Evolutionary conservation across 2,113 vertebrate genomes (phyloP).

Genomic region (Cichladusa arquata): DNA sequence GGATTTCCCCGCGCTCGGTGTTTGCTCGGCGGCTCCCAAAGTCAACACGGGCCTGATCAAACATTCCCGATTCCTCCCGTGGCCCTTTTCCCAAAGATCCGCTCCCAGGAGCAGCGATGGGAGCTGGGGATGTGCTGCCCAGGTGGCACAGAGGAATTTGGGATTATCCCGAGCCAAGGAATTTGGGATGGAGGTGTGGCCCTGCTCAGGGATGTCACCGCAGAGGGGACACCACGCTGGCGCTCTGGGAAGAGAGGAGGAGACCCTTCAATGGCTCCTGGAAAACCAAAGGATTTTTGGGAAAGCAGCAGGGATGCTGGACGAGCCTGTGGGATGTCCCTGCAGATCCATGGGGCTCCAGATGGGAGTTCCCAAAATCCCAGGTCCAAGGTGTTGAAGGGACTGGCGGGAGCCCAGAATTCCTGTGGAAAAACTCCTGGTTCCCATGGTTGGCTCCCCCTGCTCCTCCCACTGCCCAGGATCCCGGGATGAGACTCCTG

Average conservation of each 20-base stretch:
- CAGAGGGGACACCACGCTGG: fast-evolving
- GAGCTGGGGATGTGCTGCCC: background rate
- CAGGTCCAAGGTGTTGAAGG: background rate
- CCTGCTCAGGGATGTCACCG: background rate
- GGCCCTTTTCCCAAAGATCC: background rate
- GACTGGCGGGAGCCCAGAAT: background rate
- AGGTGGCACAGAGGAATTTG: fast-evolving
- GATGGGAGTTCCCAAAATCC: background rate
- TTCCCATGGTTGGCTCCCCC: background rate
- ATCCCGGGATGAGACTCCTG: background rate
- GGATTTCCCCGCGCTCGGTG: background rate
- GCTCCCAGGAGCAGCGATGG: background rate
- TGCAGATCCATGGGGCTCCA: fast-evolving
- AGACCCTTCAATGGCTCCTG: background rate
- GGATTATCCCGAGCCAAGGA: background rate
- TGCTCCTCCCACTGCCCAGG: background rate
- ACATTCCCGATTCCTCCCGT: background rate
- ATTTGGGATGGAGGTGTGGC: fast-evolving
- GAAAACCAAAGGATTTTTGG: fast-evolving
- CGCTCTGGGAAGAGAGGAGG: fast-evolving
- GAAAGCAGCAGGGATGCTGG: background rate
- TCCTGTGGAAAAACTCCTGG: background rate
- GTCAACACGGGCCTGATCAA: constrained; percentile 28
- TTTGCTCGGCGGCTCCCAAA: background rate
- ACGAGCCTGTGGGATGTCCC: fast-evolving